phyloP scores from a whole-genome alignment of 2,797 vertebrate genomes.

The Xenops minutus region DNA sequence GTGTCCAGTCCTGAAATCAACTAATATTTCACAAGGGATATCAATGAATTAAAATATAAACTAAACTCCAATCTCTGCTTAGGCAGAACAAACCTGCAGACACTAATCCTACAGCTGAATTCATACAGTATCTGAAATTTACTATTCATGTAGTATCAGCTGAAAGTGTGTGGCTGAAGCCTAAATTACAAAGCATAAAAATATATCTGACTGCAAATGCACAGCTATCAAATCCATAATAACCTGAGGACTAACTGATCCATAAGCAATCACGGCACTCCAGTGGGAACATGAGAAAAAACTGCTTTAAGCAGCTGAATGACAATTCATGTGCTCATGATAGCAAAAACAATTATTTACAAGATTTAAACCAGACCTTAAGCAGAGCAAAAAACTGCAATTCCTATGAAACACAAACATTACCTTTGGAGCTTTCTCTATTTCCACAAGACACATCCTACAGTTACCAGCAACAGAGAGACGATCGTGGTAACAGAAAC shows the following conservation, averaged over 20 bases:
- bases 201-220: not conserved
- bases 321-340: not conserved
- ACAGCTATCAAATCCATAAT: not conserved
- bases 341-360: not conserved
- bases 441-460: slow-evolving; percentile 98
- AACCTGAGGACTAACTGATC: not conserved
- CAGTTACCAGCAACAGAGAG: slow-evolving; percentile 97
- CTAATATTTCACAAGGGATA: not conserved
- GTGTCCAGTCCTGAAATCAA: not conserved
- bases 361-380: not conserved
- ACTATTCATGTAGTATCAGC: not conserved
- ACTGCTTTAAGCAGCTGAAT: not conserved
- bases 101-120: not conserved
- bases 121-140: not conserved
- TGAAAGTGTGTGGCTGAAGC: not conserved
- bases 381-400: not conserved
- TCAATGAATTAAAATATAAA: not conserved
- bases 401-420: not conserved
- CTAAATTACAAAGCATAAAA: not conserved
- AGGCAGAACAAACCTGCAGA: not conserved
- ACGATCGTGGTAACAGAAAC: slow-evolving; percentile 97
- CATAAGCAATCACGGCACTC: not conserved
- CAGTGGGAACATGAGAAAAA: not conserved
- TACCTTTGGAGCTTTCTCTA: slow-evolving; percentile 90
- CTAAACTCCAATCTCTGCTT: not conserved